Percentiles rank a stretch among this genome's conserved stretches.
These are phyloP conservation scores for Heliconius aoede DNA, from an alignment of 2,888 invertebrate genomes.

Conservation along the genomic window DNA sequence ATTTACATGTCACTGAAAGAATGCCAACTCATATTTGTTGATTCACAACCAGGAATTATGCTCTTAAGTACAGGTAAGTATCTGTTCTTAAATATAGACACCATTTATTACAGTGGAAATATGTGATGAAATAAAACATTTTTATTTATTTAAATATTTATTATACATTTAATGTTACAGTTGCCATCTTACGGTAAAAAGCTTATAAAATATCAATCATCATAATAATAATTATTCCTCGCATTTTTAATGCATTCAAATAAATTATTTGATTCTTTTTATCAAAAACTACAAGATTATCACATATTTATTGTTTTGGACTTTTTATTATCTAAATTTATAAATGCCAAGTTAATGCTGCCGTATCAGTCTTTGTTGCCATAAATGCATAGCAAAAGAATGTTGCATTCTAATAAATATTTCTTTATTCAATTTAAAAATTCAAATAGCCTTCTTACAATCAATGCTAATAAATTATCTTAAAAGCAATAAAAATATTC, in stretches of 20 bases:
- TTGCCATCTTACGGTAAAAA: conserved; percentile 37
- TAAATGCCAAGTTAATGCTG: conserved; percentile 37
- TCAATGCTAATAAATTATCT: neutral
- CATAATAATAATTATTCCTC: conserved; percentile 46
- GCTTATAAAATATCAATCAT: conserved; percentile 29
- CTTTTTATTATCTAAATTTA: conserved; percentile 44
- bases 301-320: conserved; percentile 53
- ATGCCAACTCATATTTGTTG: too few species aligned
- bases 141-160: conserved; percentile 38
- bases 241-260: conserved; percentile 61
- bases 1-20: neutral
- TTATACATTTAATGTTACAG: conserved; percentile 41
- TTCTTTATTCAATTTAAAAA: neutral
- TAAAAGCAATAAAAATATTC: neutral
- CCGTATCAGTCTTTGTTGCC: conserved; percentile 42
- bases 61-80: too few species aligned
- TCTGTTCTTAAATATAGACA: too few species aligned
- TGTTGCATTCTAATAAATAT: conserved; percentile 14
- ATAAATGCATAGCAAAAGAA: conserved; percentile 34
- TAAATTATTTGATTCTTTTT: conserved; percentile 47
- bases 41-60: too few species aligned
- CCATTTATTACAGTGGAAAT: neutral
- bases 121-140: conserved; percentile 12
- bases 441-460: neutral
- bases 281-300: conserved; percentile 42